Evolutionary conservation across 1,140 invertebrate species (phyloP).

Genomic region (Trachymyrmex septentrionalis): DNA sequence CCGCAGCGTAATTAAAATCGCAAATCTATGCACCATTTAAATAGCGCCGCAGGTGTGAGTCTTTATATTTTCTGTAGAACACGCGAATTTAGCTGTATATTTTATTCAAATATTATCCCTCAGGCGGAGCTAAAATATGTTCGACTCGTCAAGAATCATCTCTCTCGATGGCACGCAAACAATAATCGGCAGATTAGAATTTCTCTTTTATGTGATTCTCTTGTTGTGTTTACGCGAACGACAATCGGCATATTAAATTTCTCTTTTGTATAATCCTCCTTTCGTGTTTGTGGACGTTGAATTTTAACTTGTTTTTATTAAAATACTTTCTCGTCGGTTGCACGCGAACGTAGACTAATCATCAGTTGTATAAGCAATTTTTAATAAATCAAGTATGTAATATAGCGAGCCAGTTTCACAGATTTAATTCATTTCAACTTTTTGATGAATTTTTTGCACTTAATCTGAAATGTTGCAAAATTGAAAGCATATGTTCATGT

Average conservation of each 20-base stretch:
- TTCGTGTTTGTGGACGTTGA: neutral
- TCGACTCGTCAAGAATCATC: neutral
- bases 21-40: conserved; percentile 48
- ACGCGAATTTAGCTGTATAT: neutral
- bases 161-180: neutral
- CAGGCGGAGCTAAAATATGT: neutral
- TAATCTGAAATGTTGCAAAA: neutral
- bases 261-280: neutral
- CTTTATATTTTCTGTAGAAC: neutral
- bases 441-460: neutral
- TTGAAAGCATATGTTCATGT: neutral
- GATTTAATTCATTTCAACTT: neutral
- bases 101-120: neutral
- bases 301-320: neutral
- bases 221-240: no score
- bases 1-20: conserved; percentile 60
- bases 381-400: neutral
- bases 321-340: neutral
- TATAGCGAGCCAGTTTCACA: neutral
- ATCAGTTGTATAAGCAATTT: neutral
- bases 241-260: no score
- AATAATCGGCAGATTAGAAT: conserved; percentile 2
- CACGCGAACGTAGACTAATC: neutral
- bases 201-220: neutral
- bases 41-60: conserved; percentile 8